Evolutionary conservation across 2,113 vertebrate species (phyloP).

Genomic region (Hippocampus comes): DNA sequence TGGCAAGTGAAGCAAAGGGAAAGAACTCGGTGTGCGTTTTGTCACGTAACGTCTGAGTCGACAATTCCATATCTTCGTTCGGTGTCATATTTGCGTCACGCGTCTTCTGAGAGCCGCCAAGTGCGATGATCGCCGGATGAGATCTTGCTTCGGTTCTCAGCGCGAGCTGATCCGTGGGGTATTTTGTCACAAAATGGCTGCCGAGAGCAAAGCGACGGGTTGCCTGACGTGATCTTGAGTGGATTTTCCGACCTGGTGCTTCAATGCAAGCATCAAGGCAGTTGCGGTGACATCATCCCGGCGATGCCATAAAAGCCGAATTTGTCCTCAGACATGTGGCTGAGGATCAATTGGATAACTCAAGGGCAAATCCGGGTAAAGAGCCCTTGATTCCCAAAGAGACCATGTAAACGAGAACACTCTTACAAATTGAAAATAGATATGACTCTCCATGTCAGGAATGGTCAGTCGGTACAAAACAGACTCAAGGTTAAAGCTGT

Average conservation of each 20-base stretch:
- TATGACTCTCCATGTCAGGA: slow-evolving; percentile 17
- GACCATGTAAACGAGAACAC: slow-evolving; percentile 14
- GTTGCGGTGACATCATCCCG: slow-evolving; percentile 16
- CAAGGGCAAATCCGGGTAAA: slow-evolving; percentile 23
- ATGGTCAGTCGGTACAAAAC: slow-evolving; percentile 25
- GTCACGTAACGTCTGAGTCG: slow-evolving; percentile 19
- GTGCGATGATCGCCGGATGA: slow-evolving; percentile 4
- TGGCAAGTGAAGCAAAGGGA: slow-evolving; percentile 27
- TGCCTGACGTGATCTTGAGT: slow-evolving; percentile 25
- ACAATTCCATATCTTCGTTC: not conserved
- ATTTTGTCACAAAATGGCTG: slow-evolving; percentile 54
- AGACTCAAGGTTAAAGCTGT: slow-evolving; percentile 25
- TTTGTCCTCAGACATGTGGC: slow-evolving; percentile 10
- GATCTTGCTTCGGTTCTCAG: slow-evolving; percentile 36
- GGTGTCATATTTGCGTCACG: slow-evolving; percentile 19
- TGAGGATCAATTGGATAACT: slow-evolving; percentile 37
- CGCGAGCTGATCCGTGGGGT: slow-evolving; percentile 52
- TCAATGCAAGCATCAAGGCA: not conserved
- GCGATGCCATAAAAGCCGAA: slow-evolving; percentile 23
- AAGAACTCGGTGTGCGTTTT: slow-evolving; percentile 21
- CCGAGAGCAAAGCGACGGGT: slow-evolving; percentile 38
- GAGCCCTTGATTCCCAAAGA: slow-evolving; percentile 14
- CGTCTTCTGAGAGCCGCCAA: slow-evolving; percentile 23
- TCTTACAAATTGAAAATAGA: slow-evolving; percentile 32
- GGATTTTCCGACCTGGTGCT: not conserved